These are phyloP conservation scores for Leuciscus waleckii DNA, from an alignment of 2,797 vertebrate species.

Conservation along the genomic window DNA sequence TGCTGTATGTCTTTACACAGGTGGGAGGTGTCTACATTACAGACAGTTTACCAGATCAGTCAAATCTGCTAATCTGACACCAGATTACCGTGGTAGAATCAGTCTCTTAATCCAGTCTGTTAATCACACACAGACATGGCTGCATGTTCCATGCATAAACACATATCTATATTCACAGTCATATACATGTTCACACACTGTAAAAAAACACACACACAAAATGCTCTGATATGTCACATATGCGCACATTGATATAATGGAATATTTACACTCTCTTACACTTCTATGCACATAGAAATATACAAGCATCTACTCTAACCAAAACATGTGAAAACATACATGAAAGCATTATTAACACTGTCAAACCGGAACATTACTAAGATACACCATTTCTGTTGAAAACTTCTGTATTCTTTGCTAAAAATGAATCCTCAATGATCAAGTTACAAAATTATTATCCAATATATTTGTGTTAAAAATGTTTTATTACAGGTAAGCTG, in stretches of 20 bases:
- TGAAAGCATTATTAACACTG: neutral
- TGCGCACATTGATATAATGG: neutral
- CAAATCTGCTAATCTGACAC: constrained; percentile 83
- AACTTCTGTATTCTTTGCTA: neutral
- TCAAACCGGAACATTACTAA: neutral
- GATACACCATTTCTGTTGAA: neutral
- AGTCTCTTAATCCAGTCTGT: constrained; percentile 76
- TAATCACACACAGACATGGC: constrained; percentile 71
- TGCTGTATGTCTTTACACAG: constrained; percentile 57
- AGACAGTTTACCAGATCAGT: constrained; percentile 75
- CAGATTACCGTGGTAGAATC: constrained; percentile 77
- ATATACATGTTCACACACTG: neutral
- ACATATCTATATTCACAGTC: constrained; percentile 20
- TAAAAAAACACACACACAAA: neutral
- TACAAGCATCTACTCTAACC: neutral
- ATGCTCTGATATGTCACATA: neutral
- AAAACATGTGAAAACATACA: too few species aligned
- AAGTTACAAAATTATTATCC: neutral
- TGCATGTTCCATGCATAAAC: constrained; percentile 34
- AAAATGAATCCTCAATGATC: neutral
- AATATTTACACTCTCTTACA: neutral
- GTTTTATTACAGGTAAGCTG: too few species aligned
- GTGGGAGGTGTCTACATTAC: constrained; percentile 75
- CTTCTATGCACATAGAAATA: neutral
- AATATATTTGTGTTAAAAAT: too few species aligned